Evolutionary conservation across 1,140 invertebrate species (phyloP), one percentile per base, ranked within the genome.

Genomic region (Diplogasteroides magnus): DNA sequence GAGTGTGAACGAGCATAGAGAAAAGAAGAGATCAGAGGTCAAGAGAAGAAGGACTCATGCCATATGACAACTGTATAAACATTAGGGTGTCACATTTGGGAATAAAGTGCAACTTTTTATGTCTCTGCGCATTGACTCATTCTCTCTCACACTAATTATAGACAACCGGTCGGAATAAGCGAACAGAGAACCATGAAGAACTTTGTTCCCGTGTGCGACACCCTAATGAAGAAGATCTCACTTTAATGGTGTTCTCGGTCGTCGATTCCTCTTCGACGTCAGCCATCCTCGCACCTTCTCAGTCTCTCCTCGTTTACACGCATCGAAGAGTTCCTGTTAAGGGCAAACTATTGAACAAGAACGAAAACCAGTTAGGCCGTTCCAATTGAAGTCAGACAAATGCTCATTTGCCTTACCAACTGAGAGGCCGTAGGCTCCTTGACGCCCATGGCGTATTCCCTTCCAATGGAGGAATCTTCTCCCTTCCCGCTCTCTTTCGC

Each of bases 291-390:
- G 64, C 65, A 70, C 72, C 37, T 70, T 73, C 2, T 72, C 69
- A 60, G 64, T 48, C 27, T 73, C 72, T 61, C 72, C 72, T 23
- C 62, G 32, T 25, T 67, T 61, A 48, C 72, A 73, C 28, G 72
- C 72, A 23, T 73, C 72, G 37, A 70, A 66, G 1, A 73, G 27
- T 32, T 73, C 72, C 23, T 74, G 67, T 19, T 28, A 64, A 19
- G 29, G 25, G 14, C 13, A 2, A 58, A 56, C 19, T 13, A 23
- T 58, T 64, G 23, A 11, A 48, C 6, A 19, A 48, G 6, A 48
- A 48, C 6, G 19, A 48, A 11, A 48, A 11, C 19, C 37, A 11
- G 37, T 48, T 48, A 48, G 19, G 37, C 37, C 6, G 6, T 19
- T 48, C 37, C 19, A 48, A 48, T 6, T 19, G 37, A 11, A 11